Evolutionary conservation across 2,113 vertebrate genomes (phyloP).

Genomic region (Gymnogyps californianus): DNA sequence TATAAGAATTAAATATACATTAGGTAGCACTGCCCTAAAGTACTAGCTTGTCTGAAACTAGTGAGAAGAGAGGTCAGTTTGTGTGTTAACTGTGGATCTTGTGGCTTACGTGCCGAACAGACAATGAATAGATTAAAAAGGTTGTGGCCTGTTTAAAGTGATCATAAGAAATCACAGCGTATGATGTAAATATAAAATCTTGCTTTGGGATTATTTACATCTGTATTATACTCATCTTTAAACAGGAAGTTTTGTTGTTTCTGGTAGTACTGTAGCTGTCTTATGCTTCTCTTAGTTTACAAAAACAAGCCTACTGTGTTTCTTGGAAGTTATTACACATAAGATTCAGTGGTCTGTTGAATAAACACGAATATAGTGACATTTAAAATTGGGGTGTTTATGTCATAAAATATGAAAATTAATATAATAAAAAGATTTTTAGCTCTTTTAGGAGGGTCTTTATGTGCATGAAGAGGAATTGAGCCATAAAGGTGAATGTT

Average conservation of each 20-base stretch:
- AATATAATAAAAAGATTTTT: neutral
- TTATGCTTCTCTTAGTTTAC: neutral
- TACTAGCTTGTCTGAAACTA: neutral
- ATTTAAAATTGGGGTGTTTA: neutral
- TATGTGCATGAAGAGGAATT: neutral
- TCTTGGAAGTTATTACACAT: neutral
- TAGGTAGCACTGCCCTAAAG: neutral
- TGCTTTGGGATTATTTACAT: neutral
- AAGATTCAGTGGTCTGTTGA: neutral
- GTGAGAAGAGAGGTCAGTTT: neutral
- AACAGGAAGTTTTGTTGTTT: neutral
- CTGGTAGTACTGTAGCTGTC: neutral
- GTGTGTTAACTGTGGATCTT: neutral
- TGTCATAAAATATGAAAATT: neutral
- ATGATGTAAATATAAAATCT: neutral
- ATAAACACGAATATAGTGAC: neutral
- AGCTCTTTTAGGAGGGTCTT: neutral
- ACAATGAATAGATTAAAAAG: neutral
- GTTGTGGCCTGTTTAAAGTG: neutral
- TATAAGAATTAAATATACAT: neutral
- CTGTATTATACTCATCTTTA: neutral
- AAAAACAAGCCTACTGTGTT: neutral
- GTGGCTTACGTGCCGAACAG: neutral
- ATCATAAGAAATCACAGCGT: neutral
- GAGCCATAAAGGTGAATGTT: neutral